Percentiles rank a stretch among this genome's conserved stretches.
Conservation (phyloP, 1,140 invertebrate genomes). For the Dufourea novaeangliae region DNA sequence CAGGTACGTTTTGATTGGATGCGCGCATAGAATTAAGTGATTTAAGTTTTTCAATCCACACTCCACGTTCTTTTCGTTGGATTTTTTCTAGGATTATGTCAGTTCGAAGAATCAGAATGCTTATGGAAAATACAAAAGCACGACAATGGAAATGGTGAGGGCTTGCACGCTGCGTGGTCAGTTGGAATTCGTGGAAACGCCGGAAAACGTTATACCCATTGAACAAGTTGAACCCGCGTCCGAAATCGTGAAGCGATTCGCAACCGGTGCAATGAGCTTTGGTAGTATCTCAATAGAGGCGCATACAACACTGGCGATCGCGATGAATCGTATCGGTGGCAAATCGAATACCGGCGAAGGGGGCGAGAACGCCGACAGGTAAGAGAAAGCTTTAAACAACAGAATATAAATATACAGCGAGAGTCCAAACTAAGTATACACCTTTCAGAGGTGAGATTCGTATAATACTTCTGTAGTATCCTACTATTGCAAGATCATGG, state of each 20-base stretch:
- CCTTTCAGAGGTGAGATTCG: too few relatives aligned
- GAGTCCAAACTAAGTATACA: too few relatives aligned
- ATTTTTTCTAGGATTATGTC: slow-evolving; percentile 90
- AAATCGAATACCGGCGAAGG: slow-evolving; percentile 99
- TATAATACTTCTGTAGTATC: too few relatives aligned
- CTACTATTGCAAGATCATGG: too few relatives aligned
- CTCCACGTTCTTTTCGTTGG: neutral
- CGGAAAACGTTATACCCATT: slow-evolving; percentile 90
- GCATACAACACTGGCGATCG: slow-evolving; percentile 96
- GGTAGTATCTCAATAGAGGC: slow-evolving; percentile 97
- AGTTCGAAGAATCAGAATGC: slow-evolving; percentile 89
- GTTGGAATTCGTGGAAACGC: slow-evolving; percentile 88
- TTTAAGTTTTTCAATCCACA: neutral
- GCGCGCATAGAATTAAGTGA: too few relatives aligned
- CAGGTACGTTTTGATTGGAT: slow-evolving; percentile 84
- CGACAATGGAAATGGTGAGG: slow-evolving; percentile 92
- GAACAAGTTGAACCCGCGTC: slow-evolving; percentile 95
- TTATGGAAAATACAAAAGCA: slow-evolving; percentile 94
- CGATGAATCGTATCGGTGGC: slow-evolving; percentile 97
- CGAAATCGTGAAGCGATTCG: slow-evolving; percentile 97
- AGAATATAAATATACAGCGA: neutral
- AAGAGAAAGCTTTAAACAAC: slow-evolving; percentile 73
- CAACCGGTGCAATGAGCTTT: slow-evolving; percentile 93
- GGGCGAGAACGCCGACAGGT: slow-evolving; percentile 93
- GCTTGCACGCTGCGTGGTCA: slow-evolving; percentile 96